These are phyloP conservation scores for Emydocephalus ijimae DNA, from an alignment of 2,113 vertebrate species.

Conservation along the genomic window DNA sequence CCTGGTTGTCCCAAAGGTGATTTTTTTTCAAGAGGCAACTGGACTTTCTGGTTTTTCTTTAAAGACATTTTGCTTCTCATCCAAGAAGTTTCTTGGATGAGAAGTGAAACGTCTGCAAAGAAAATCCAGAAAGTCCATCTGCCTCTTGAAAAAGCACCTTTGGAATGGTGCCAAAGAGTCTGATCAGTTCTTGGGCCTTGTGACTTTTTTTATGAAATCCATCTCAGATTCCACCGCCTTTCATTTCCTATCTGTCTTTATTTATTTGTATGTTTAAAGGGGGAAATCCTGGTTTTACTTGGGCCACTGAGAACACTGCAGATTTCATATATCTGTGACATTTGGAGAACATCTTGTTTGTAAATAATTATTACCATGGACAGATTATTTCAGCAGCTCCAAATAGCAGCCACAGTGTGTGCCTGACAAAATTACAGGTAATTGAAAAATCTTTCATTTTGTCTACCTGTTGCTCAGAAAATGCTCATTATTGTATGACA, in stretches of 20 bases:
- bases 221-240: background rate
- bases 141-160: too few species aligned
- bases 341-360: background rate
- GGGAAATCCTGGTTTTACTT: background rate
- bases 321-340: background rate
- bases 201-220: background rate
- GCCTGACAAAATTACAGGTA: background rate
- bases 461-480: slow-evolving; percentile 13
- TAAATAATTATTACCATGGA: slow-evolving; percentile 1
- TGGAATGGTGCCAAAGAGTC: background rate
- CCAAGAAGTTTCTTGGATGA: too few species aligned
- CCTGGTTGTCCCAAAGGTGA: too few species aligned
- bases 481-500: slow-evolving; percentile 16
- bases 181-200: background rate
- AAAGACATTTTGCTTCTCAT: too few species aligned
- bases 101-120: too few species aligned
- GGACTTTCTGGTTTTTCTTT: too few species aligned
- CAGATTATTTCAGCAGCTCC: slow-evolving; percentile 5
- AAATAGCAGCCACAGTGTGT: background rate
- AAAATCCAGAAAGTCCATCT: too few species aligned
- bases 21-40: too few species aligned
- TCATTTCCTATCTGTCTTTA: background rate
- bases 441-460: slow-evolving; percentile 10
- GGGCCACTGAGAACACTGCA: background rate
- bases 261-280: background rate